A percentile compares a stretch with the other conserved stretches of the same genome.
phyloP scores from a whole-genome alignment of 2,797 vertebrate genomes.

The Nothura maculosa region DNA sequence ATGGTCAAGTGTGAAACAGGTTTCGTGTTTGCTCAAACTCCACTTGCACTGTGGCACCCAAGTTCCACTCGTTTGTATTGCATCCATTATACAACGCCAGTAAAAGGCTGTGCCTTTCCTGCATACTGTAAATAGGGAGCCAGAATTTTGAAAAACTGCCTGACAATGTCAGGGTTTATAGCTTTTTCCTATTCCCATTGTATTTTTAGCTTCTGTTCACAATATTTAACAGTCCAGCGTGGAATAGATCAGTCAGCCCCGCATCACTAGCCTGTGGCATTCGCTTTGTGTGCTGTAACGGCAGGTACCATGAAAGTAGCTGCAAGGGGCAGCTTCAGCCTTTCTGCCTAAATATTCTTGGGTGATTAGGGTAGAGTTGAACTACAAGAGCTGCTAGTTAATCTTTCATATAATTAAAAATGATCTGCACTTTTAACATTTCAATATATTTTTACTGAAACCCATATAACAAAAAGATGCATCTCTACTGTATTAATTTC shows the following conservation, averaged over 20 bases:
- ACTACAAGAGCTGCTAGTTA: conserved; percentile 48
- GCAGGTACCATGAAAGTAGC: conserved; percentile 10
- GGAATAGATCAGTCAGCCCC: not conserved
- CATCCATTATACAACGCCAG: not conserved
- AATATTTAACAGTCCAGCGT: not conserved
- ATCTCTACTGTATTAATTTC: not conserved
- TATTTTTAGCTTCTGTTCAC: not conserved
- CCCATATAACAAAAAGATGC: not conserved
- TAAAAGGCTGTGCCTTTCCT: conserved; percentile 21
- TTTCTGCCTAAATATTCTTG: conserved; percentile 54
- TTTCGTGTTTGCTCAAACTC: not conserved
- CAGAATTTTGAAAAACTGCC: conserved; percentile 4
- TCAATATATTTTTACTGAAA: not conserved
- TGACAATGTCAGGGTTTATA: not conserved
- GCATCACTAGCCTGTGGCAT: not conserved
- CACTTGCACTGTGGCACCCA: not conserved
- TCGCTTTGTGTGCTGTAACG: conserved; percentile 6
- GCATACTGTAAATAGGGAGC: conserved; percentile 9
- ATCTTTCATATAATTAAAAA: conserved; percentile 68
- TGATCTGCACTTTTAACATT: conserved; percentile 29
- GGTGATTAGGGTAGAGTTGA: conserved; percentile 57
- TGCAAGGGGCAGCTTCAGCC: not conserved
- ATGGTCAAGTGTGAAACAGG: conserved; percentile 24
- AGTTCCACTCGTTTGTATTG: not conserved
- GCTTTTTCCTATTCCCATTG: not conserved